These are phyloP conservation scores for Andrena praecox DNA, from an alignment of 2,888 invertebrate genomes.

Conservation along the genomic window DNA sequence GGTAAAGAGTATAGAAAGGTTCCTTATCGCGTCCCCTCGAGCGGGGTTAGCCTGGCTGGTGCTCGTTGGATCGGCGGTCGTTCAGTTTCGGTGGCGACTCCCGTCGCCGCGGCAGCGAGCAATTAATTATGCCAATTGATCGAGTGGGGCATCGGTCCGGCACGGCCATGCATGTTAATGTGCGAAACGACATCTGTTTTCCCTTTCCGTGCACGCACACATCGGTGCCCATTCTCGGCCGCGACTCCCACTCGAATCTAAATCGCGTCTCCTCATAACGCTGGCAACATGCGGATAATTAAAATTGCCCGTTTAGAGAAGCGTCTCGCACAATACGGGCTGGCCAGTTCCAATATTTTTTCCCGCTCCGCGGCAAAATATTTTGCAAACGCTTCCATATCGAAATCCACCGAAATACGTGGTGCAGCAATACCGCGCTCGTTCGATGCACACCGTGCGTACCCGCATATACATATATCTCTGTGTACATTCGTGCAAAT, in stretches of 20 bases:
- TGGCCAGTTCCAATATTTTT: slow-evolving; percentile 10
- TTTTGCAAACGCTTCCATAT: slow-evolving; percentile 3
- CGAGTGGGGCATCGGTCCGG: slow-evolving; percentile 73
- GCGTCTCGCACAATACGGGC: not conserved
- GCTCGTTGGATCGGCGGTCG: slow-evolving; percentile 60
- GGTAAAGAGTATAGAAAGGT: too few relatives aligned
- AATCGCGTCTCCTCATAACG: slow-evolving; percentile 22
- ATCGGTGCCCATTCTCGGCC: not conserved
- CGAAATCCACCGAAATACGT: not conserved
- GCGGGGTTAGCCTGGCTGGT: slow-evolving; percentile 67
- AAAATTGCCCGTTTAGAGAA: slow-evolving; percentile 24
- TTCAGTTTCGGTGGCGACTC: slow-evolving; percentile 56
- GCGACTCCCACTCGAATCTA: not conserved
- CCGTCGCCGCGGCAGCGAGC: slow-evolving; percentile 58
- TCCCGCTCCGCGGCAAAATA: not conserved
- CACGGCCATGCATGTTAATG: slow-evolving; percentile 76
- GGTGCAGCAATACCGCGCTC: slow-evolving; percentile 8
- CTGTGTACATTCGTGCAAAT: not conserved
- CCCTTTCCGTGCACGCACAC: slow-evolving; percentile 37
- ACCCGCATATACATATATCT: not conserved
- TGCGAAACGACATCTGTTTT: slow-evolving; percentile 77
- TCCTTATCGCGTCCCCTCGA: slow-evolving; percentile 6
- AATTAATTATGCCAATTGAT: slow-evolving; percentile 81
- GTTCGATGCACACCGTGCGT: slow-evolving; percentile 23
- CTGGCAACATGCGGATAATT: slow-evolving; percentile 18